Evolutionary conservation across 1,140 invertebrate genomes (phyloP).

Genomic region (Hirudo medicinalis): DNA sequence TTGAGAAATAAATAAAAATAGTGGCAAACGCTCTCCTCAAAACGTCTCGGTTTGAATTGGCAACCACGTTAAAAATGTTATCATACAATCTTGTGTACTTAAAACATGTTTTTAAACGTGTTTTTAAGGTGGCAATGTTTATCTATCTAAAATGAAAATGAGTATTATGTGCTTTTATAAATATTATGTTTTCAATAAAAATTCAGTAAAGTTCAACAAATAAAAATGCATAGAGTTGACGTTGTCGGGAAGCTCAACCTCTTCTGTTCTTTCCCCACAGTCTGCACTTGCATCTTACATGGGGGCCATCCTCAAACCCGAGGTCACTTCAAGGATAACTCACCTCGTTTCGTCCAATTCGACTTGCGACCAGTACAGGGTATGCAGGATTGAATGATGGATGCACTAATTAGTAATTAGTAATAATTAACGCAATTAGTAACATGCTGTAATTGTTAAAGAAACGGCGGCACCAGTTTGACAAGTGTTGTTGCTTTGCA

Average conservation of each 20-base stretch:
- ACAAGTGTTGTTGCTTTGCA: neutral
- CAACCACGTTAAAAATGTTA: neutral
- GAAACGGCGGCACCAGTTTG: too few species aligned
- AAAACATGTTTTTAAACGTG: neutral
- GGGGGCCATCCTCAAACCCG: constrained; percentile 81
- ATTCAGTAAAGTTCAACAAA: neutral
- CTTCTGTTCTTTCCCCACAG: constrained; percentile 36
- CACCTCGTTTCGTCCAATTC: constrained; percentile 77
- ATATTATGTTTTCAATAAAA: neutral
- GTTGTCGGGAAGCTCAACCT: neutral
- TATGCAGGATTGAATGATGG: constrained; percentile 25
- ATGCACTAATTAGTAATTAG: too few species aligned
- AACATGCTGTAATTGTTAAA: too few species aligned
- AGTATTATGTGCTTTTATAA: neutral
- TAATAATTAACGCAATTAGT: too few species aligned
- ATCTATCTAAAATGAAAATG: neutral
- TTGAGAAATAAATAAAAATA: too few species aligned
- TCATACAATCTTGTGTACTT: neutral
- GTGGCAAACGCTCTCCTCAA: too few species aligned
- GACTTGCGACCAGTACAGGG: constrained; percentile 70
- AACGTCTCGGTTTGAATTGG: neutral
- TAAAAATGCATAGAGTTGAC: neutral
- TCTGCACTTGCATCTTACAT: constrained; percentile 73
- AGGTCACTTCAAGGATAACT: constrained; percentile 70
- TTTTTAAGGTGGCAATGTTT: too few species aligned